phyloP scores from a whole-genome alignment of 2,888 invertebrate species.

The Andrena haemorrhoa region DNA sequence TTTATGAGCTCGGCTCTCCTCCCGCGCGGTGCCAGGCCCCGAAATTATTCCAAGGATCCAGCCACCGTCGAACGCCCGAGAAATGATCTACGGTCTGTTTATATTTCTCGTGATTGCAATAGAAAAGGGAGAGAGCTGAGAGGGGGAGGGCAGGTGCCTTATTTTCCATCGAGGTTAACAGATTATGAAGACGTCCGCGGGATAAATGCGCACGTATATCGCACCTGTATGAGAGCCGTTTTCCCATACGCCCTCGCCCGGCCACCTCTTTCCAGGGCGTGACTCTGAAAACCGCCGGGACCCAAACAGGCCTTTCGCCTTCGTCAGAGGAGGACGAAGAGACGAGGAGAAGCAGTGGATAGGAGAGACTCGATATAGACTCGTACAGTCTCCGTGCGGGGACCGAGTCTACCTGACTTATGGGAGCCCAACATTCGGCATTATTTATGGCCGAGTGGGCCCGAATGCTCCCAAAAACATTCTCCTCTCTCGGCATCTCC shows the following conservation, averaged over 20 bases:
- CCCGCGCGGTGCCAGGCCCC: not conserved
- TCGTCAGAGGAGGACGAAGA: conserved; percentile 24
- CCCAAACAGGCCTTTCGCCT: conserved; percentile 64
- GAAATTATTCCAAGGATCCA: conserved; percentile 19
- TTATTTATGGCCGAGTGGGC: conserved; percentile 82
- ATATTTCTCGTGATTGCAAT: conserved; percentile 57
- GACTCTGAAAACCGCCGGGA: conserved; percentile 83
- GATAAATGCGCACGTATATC: conserved; percentile 73
- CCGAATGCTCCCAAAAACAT: conserved; percentile 73
- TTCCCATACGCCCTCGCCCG: conserved; percentile 76
- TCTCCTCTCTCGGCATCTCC: conserved; percentile 41
- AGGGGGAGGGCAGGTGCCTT: conserved; percentile 19
- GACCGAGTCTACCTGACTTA: conserved; percentile 84
- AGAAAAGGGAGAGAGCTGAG: conserved; percentile 28
- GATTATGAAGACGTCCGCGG: conserved; percentile 81
- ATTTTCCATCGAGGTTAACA: conserved; percentile 78
- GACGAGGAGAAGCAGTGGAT: conserved; percentile 6
- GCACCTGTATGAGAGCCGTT: conserved; percentile 80
- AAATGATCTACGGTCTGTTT: conserved; percentile 63
- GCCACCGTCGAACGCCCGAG: conserved; percentile 14
- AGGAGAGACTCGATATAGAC: conserved; percentile 51
- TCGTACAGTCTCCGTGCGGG: conserved; percentile 70
- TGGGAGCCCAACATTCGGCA: conserved; percentile 81
- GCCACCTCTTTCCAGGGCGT: conserved; percentile 78
- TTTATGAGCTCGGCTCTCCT: conserved; percentile 19